A percentile compares a stretch with the other conserved stretches of the same genome.
These are phyloP conservation scores for Tupiocoris notatus DNA, from an alignment of 2,888 invertebrate genomes.

Conservation along the genomic window DNA sequence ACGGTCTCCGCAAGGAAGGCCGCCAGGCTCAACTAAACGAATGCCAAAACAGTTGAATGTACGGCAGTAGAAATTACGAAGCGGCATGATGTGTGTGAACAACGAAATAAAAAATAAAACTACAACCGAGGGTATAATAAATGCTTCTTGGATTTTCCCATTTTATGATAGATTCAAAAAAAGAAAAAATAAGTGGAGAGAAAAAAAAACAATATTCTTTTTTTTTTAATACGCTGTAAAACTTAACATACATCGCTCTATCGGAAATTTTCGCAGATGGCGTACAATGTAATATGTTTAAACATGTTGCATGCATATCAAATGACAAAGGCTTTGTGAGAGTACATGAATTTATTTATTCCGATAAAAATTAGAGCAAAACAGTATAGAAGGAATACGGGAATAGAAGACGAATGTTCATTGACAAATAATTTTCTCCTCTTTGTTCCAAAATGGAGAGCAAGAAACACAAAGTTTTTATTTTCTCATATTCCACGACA, in stretches of 20 bases:
- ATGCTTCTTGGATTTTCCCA: not conserved
- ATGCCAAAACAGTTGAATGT: slow-evolving; percentile 7
- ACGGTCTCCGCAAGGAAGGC: not conserved
- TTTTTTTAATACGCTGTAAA: not conserved
- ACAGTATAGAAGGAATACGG: slow-evolving; percentile 32
- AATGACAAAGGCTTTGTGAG: slow-evolving; percentile 37
- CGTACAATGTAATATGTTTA: slow-evolving; percentile 31
- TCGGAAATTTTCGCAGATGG: slow-evolving; percentile 14
- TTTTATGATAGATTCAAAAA: not conserved
- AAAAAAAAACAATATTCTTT: not conserved
- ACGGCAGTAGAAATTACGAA: slow-evolving; percentile 11
- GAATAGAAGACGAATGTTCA: slow-evolving; percentile 26
- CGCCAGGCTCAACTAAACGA: slow-evolving; percentile 1
- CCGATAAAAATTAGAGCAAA: slow-evolving; percentile 32
- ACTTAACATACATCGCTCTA: slow-evolving; percentile 8
- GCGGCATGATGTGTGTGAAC: not conserved
- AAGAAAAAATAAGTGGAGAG: not conserved
- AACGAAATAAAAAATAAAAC: slow-evolving; percentile 6
- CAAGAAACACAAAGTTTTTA: slow-evolving; percentile 26
- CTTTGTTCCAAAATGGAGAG: slow-evolving; percentile 31
- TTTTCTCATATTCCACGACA: slow-evolving; percentile 34
- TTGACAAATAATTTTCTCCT: slow-evolving; percentile 19
- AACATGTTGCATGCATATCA: slow-evolving; percentile 37
- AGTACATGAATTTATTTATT: slow-evolving; percentile 24
- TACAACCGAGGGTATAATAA: not conserved